A percentile compares a stretch with the other conserved stretches of the same genome.
These are phyloP conservation scores for Rotaria socialis DNA, from an alignment of 2,888 invertebrate genomes.

Conservation along the genomic window DNA sequence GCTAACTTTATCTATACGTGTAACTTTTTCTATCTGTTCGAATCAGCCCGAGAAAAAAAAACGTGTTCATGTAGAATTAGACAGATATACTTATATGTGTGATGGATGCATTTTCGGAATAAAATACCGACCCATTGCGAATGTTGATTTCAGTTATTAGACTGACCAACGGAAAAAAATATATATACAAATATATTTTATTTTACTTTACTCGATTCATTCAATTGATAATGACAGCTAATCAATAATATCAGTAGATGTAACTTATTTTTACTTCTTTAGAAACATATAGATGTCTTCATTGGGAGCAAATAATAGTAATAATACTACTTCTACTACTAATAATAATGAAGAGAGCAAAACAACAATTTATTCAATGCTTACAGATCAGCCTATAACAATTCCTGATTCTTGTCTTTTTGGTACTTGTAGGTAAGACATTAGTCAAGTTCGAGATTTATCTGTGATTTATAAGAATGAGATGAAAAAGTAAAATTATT, in stretches of 20 bases:
- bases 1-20: background rate
- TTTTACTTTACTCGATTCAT: background rate
- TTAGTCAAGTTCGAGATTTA: background rate
- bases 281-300: conserved; percentile 7
- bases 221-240: background rate
- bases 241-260: background rate
- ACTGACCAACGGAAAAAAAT: conserved; percentile 28
- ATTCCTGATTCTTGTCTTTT: background rate
- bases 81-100: background rate
- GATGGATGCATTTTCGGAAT: conserved; percentile 17
- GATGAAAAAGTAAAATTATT: too few relatives aligned
- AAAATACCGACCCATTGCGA: conserved; percentile 25
- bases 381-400: conserved; percentile 24
- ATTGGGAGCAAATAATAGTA: background rate
- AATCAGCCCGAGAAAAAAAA: background rate
- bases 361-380: conserved; percentile 20
- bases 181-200: background rate
- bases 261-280: background rate
- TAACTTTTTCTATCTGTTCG: conserved; percentile 25
- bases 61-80: background rate
- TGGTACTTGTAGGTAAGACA: conserved; percentile 6
- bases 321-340: too few relatives aligned
- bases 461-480: too few relatives aligned
- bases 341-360: conserved; percentile 4
- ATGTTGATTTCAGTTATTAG: background rate